Conservation (phyloP, 2,888 invertebrate genomes). For the Cordilura impudica region DNA sequence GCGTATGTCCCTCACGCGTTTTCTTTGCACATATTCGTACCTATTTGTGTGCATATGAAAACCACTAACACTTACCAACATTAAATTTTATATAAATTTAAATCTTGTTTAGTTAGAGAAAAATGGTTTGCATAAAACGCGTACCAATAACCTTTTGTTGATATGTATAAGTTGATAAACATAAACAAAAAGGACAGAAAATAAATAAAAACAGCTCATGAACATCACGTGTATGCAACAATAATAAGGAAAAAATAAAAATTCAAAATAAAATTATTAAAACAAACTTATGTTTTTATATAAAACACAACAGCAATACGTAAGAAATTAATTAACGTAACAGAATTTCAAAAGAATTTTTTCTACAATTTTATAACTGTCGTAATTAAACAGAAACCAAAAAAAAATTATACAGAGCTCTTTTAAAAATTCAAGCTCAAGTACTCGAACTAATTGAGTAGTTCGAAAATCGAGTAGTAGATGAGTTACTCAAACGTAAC, state of each 20-base stretch:
- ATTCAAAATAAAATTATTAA: slow-evolving; percentile 20
- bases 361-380: no score
- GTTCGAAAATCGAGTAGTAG: no score
- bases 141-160: not conserved
- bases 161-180: slow-evolving; percentile 5
- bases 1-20: slow-evolving; percentile 44
- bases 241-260: slow-evolving; percentile 41
- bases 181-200: slow-evolving; percentile 10
- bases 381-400: no score
- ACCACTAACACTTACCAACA: not conserved
- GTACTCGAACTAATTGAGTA: no score
- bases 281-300: slow-evolving; percentile 5
- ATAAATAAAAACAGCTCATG: slow-evolving; percentile 29
- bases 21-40: no score
- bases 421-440: no score
- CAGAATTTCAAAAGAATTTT: not conserved
- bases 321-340: not conserved
- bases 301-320: not conserved
- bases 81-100: not conserved
- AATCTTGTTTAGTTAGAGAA: not conserved
- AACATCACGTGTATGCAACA: slow-evolving; percentile 34
- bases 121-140: not conserved
- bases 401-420: no score
- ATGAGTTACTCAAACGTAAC: no score
- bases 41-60: not conserved